Conservation (phyloP, 1,140 invertebrate species). For the Lasioglossum baleicum region DNA sequence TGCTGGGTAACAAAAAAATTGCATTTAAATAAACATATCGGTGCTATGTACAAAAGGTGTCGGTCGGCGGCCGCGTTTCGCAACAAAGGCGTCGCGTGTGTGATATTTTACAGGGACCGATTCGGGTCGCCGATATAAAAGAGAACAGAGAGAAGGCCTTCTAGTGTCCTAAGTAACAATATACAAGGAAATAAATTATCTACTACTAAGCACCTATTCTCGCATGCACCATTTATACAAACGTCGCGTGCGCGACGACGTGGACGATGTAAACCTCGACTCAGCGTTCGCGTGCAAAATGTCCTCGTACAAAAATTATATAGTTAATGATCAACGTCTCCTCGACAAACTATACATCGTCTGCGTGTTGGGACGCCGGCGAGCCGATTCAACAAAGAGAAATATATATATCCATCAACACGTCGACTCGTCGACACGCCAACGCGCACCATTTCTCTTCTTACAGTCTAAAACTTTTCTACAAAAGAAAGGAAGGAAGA, state of each 20-base stretch:
- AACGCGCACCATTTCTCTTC: not conserved
- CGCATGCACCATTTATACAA: slow-evolving; percentile 55
- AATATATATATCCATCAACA: not conserved
- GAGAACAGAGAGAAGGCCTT: slow-evolving; percentile 27
- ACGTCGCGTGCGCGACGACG: slow-evolving; percentile 2
- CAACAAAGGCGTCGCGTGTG: too few relatives aligned
- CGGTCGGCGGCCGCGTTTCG: too few relatives aligned
- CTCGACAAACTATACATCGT: not conserved
- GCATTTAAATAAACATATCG: slow-evolving; percentile 64
- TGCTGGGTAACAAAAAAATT: slow-evolving; percentile 37
- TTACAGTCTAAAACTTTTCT: slow-evolving; percentile 15
- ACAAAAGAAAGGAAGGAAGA: not conserved
- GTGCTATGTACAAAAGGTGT: slow-evolving; percentile 61
- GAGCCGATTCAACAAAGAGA: not conserved
- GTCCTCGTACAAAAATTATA: slow-evolving; percentile 8
- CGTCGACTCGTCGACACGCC: not conserved
- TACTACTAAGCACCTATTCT: slow-evolving; percentile 50
- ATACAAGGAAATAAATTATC: slow-evolving; percentile 67
- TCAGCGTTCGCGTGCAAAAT: not conserved
- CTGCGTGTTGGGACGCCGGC: not conserved
- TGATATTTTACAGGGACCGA: slow-evolving; percentile 7
- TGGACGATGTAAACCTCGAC: slow-evolving; percentile 14
- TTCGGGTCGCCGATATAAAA: slow-evolving; percentile 18
- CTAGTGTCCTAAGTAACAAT: slow-evolving; percentile 44
- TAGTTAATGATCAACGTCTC: not conserved